Evolutionary conservation across 2,113 vertebrate species (phyloP).

Genomic region (Colius striatus): DNA sequence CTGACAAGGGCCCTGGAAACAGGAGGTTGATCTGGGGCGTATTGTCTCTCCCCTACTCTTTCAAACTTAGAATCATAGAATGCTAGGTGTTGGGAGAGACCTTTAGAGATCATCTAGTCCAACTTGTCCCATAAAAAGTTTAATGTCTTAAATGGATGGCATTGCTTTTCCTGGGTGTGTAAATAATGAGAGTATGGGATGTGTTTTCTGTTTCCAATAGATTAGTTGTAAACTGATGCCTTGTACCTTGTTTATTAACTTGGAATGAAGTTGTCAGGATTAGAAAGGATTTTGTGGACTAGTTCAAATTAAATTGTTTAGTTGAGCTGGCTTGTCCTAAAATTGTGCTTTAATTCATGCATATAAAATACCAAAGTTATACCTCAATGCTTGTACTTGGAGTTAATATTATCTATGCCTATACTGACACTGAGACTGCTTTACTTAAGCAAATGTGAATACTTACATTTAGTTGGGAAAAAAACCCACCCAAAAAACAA

Average conservation of each 20-base stretch:
- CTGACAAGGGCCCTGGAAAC: too few relatives aligned
- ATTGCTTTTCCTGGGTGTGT: fast-evolving
- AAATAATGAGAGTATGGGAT: fast-evolving
- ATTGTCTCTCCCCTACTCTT: neutral
- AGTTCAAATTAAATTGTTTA: neutral
- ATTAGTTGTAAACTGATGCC: neutral
- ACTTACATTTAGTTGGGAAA: neutral
- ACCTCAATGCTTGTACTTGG: neutral
- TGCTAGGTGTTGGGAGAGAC: too few relatives aligned
- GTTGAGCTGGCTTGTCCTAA: neutral
- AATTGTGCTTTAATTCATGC: conserved; percentile 21
- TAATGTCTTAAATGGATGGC: neutral
- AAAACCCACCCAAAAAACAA: neutral
- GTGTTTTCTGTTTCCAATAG: neutral
- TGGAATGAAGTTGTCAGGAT: neutral
- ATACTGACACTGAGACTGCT: neutral
- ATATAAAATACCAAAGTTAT: neutral
- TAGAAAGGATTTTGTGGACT: neutral
- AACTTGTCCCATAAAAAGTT: neutral
- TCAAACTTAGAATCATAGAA: too few relatives aligned
- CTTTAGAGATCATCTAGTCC: too few relatives aligned
- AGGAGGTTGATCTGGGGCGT: fast-evolving
- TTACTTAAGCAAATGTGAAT: neutral
- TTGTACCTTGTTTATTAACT: neutral
- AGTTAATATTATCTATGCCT: neutral